These are phyloP conservation scores for Distichodus sexfasciatus DNA, from an alignment of 2,797 vertebrate species.

Conservation along the genomic window DNA sequence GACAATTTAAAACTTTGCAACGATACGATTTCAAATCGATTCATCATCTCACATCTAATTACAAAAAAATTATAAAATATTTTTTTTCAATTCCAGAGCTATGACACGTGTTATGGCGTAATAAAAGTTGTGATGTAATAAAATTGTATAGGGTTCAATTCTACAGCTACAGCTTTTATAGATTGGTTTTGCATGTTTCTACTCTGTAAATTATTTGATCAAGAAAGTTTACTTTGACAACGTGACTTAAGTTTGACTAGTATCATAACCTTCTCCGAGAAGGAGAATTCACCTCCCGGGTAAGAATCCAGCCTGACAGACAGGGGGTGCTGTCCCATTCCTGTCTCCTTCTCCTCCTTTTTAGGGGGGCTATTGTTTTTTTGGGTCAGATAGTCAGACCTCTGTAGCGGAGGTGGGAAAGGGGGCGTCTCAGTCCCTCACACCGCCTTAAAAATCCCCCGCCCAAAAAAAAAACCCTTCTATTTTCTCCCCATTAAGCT, in stretches of 20 bases:
- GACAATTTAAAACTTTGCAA: too few species aligned
- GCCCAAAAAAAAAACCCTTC: constrained; percentile 47
- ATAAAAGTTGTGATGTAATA: too few species aligned
- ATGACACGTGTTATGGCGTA: too few species aligned
- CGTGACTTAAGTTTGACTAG: background rate
- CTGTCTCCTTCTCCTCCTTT: constrained; percentile 15
- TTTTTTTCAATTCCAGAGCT: too few species aligned
- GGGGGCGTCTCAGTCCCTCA: constrained; percentile 46
- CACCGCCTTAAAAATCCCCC: constrained; percentile 21
- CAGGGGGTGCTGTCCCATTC: constrained; percentile 20
- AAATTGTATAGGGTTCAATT: too few species aligned
- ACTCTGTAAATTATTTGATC: too few species aligned
- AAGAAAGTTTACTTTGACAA: background rate
- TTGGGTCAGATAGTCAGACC: constrained; percentile 80
- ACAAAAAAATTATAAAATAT: too few species aligned
- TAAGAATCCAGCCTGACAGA: background rate
- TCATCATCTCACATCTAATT: too few species aligned
- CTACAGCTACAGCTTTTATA: too few species aligned
- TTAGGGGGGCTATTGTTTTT: constrained; percentile 63
- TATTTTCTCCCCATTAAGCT: constrained; percentile 74
- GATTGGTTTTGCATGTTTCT: too few species aligned
- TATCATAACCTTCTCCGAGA: too few species aligned
- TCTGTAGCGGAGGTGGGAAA: constrained; percentile 56
- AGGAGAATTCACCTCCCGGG: background rate
- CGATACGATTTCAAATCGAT: too few species aligned